phyloP scores from a whole-genome alignment of 2,888 invertebrate species.

The Calameuta idolon region DNA sequence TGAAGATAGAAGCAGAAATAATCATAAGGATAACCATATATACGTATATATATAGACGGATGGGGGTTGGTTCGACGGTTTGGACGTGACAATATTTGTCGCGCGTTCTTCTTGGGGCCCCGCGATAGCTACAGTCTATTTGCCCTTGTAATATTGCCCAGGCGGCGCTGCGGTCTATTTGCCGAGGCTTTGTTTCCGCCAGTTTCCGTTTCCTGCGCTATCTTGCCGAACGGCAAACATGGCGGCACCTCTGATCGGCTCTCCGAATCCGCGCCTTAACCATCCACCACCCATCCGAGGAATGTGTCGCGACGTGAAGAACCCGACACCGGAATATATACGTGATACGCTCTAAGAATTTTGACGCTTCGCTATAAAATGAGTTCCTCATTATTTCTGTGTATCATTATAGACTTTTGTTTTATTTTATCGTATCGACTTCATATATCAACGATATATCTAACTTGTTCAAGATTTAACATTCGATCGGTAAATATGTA shows the following conservation, averaged over 20 bases:
- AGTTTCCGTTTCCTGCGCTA: constrained; percentile 65
- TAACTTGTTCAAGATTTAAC: no score
- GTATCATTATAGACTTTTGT: no score
- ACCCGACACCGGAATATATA: constrained; percentile 27
- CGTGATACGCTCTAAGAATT: no score
- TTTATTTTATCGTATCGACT: no score
- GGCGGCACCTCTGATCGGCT: constrained; percentile 54
- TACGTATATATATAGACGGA: not conserved
- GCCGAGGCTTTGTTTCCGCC: constrained; percentile 64
- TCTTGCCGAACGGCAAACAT: constrained; percentile 53
- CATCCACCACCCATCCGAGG: constrained; percentile 22
- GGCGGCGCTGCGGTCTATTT: constrained; percentile 52
- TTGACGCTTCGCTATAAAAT: no score
- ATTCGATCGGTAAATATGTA: no score
- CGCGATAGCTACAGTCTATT: constrained; percentile 47
- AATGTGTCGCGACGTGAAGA: constrained; percentile 32
- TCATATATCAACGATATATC: no score
- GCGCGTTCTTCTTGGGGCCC: constrained; percentile 23
- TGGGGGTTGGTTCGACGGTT: constrained; percentile 11
- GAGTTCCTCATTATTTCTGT: no score
- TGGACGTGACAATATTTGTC: constrained; percentile 58
- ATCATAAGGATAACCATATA: no score
- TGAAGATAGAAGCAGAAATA: no score
- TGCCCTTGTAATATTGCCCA: constrained; percentile 57
- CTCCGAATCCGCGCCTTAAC: constrained; percentile 44